phyloP scores from a whole-genome alignment of 2,797 vertebrate species.

The Mallotus villosus region DNA sequence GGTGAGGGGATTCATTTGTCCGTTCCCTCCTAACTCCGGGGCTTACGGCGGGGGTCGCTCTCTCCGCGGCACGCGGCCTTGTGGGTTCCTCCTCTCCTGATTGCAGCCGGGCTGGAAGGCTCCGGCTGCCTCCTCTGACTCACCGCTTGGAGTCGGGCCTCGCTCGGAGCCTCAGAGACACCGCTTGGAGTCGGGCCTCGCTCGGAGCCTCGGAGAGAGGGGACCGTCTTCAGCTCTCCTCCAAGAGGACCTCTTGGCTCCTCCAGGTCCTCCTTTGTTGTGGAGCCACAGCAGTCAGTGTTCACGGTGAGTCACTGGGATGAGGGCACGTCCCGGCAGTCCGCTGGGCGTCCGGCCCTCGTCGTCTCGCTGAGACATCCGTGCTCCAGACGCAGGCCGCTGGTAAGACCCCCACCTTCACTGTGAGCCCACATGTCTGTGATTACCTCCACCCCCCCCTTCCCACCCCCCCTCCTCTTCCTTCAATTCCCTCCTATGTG shows the following conservation, averaged over 20 bases:
- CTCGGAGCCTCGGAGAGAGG: conserved; percentile 31
- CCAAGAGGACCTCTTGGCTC: no score
- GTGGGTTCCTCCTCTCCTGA: conserved; percentile 53
- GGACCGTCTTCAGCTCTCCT: conserved; percentile 26
- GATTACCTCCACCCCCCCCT: conserved; percentile 39
- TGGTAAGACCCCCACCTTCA: conserved; percentile 32
- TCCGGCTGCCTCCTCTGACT: conserved; percentile 36
- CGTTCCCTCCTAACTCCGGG: conserved; percentile 55
- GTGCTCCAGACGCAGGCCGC: not conserved
- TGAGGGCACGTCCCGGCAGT: conserved; percentile 20
- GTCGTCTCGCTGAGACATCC: not conserved
- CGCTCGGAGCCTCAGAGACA: conserved; percentile 31
- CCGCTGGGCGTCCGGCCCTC: not conserved
- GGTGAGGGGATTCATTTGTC: conserved; percentile 70
- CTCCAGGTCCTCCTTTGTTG: conserved; percentile 10
- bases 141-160: conserved; percentile 43
- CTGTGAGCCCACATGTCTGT: conserved; percentile 27
- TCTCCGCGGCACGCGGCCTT: conserved; percentile 47
- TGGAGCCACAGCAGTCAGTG: not conserved
- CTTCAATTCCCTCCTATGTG: conserved; percentile 26
- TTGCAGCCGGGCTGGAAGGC: conserved; percentile 48
- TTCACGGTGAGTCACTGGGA: conserved; percentile 5
- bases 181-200: conserved; percentile 43
- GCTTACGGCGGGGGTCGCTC: conserved; percentile 45
- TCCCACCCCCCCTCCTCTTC: conserved; percentile 25